Base-by-base conservation (phyloP, 2,888 invertebrate species). In the Autographa pulchrina region DNA sequence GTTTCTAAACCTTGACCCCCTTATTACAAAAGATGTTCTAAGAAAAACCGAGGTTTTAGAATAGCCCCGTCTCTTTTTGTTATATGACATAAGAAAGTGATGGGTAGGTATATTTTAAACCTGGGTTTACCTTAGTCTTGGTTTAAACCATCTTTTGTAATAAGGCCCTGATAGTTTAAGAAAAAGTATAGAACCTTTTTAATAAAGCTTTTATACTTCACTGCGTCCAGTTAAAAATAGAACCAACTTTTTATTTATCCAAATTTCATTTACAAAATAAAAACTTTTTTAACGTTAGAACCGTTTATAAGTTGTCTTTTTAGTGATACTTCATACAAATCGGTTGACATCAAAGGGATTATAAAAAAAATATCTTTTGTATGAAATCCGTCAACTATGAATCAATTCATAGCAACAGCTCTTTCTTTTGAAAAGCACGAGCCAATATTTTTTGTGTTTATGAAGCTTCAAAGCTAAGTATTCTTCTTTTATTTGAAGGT, bases 311-410 rank as follows among this genome's bases (percentile, higher is more conserved):
- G 60, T 54, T 11, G 20, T 54, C 54, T 18, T 56, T 56, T 13
- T 56, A 54, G 54, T 54, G 14, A n/a, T 70, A 48, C 48, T 63
- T 32, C 25, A 59, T 13, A 65, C 41, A 68, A 75, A 70, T 71
- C 70, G 59, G 68, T 25, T 65, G 25, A 65, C 54, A 65, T 80
- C 62, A 68, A 77, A 77, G 70, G 35, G 52, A 8, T 72, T 66
- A 62, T 81, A 78, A 83, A 83, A 82, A 81, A 18, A 59, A 65
- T 58, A 11, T 16, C 67, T 78, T 75, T 81, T 83, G 72, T 72
- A 65, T 32, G 62, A 31, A 74, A 35, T 31, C 82, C 20, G 64
- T 81, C 78, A 78, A 83, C 70, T 82, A 79, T 77, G 67, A 76
- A 67, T 35, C 41, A 60, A 73, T 81, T 65, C 66, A 59, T 13